Base-by-base conservation (phyloP, 2,113 vertebrate species). In the Acrocephalus kingi region DNA sequence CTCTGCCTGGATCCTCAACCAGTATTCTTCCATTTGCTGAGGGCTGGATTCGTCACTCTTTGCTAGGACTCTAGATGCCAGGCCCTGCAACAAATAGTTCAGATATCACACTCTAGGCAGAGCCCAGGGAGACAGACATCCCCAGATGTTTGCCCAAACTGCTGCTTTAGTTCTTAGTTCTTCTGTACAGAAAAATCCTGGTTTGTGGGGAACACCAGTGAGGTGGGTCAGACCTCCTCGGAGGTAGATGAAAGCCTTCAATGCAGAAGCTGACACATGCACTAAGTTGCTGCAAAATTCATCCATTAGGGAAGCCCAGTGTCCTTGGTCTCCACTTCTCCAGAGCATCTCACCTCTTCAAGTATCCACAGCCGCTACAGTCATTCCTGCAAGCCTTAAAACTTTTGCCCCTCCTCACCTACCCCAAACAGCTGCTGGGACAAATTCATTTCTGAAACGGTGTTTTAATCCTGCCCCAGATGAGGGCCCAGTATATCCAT, bases 201-300 rank as follows among this genome's bases (percentile, higher is more conserved):
- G 56, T 55, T 35, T 76, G 11, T 0, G 13, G 71, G 22, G 75
- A 96, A 23, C 22, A 73, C 20, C 33, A 62, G 8, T 9, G 56
- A 80, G 22, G 23, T 49, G 28, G 6, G 45, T 54, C 30, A 83
- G 17, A 20, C 17, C 7, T 72, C n/a, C 49, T 46, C 1, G 1
- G 71, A 55, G 31, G 21, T 2, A 30, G 46, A 64, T 2, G 0
- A 41, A 94, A 90, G 13, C 15, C 52, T 89, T 35, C 35, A 84
- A 0, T 5, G 8, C 31, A 59, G 52, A 7, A 72, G 21, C 46
- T 58, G 59, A 64, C n/a, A 18, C 0, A 0, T 4, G 22, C n/a
- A n/a, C 37, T 9, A 77, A 46, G 7, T 28, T 87, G 17, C 41
- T 87, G 39, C 35, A 84, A 84, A 89, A 79, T 37, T 21, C 10